phyloP scores from a whole-genome alignment of 2,888 invertebrate genomes.

The Patella ulyssiponensis region DNA sequence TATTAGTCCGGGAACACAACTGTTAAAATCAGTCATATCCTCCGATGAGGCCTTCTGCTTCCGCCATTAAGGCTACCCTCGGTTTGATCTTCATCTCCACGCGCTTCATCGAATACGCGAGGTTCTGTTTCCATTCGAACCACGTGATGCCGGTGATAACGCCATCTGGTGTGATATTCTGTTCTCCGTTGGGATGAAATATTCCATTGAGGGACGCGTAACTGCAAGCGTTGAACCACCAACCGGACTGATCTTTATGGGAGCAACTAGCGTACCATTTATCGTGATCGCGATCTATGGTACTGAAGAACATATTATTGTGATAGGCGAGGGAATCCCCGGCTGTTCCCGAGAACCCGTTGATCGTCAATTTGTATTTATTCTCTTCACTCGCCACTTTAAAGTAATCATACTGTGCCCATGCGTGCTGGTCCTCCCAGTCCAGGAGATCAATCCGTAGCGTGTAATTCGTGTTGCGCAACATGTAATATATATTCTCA shows the following conservation, averaged over 20 bases:
- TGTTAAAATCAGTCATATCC: neutral
- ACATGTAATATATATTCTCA: constrained; percentile 84
- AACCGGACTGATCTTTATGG: constrained; percentile 57
- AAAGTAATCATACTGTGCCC: constrained; percentile 85
- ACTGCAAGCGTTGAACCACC: constrained; percentile 65
- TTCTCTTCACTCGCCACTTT: constrained; percentile 78
- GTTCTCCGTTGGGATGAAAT: constrained; percentile 45
- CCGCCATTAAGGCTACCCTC: constrained; percentile 40
- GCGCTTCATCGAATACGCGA: constrained; percentile 53
- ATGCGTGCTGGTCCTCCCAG: constrained; percentile 85
- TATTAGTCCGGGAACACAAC: too few relatives aligned
- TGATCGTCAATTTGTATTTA: constrained; percentile 82
- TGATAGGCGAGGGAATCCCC: constrained; percentile 91
- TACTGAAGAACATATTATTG: constrained; percentile 91
- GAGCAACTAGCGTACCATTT: constrained; percentile 70
- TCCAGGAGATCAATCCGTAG: constrained; percentile 87
- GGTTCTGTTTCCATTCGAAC: constrained; percentile 56
- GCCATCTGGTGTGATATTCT: constrained; percentile 49
- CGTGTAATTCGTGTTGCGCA: constrained; percentile 72
- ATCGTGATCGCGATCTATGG: constrained; percentile 90
- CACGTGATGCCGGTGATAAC: constrained; percentile 58
- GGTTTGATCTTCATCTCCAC: constrained; percentile 62
- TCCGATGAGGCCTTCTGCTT: constrained; percentile 27
- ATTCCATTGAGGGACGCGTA: constrained; percentile 61
- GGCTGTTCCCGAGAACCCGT: constrained; percentile 81